Evolutionary conservation across 2,797 vertebrate genomes (phyloP).

Genomic region (Labeo calbasu): DNA sequence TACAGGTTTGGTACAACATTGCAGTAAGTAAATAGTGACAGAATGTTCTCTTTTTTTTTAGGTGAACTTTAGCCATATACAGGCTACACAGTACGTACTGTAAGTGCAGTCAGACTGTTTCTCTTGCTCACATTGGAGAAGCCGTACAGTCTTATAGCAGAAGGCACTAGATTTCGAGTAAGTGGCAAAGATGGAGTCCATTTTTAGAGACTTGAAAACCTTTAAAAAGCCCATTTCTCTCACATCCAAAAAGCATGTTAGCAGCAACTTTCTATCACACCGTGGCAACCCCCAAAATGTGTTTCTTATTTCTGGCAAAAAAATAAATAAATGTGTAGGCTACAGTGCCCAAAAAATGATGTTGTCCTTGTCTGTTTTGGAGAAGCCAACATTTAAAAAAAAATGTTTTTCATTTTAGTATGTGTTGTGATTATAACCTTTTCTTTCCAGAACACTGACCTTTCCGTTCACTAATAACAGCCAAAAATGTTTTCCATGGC

Average conservation of each 20-base stretch:
- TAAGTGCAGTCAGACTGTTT: neutral
- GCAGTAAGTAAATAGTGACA: neutral
- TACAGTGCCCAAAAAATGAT: neutral
- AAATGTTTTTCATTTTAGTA: slow-evolving; percentile 39
- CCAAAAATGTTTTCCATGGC: slow-evolving; percentile 48
- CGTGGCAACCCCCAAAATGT: neutral
- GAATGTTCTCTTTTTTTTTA: neutral
- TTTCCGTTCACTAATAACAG: slow-evolving; percentile 54
- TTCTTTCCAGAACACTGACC: slow-evolving; percentile 35
- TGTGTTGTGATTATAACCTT: slow-evolving; percentile 46
- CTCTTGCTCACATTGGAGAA: neutral
- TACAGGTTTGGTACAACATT: neutral
- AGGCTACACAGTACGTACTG: neutral
- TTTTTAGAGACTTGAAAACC: neutral
- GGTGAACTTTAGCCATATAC: neutral
- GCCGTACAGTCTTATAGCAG: neutral
- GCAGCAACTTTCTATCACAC: neutral
- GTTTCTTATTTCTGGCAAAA: slow-evolving; percentile 2
- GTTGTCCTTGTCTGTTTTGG: slow-evolving; percentile 26
- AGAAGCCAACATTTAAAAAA: slow-evolving; percentile 31
- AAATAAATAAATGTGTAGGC: slow-evolving; percentile 8
- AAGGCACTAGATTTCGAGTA: slow-evolving; percentile 6
- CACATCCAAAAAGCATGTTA: slow-evolving; percentile 12
- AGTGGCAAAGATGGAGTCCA: neutral
- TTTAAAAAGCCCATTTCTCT: slow-evolving; percentile 26